Evolutionary conservation across 2,888 invertebrate species (phyloP).

Genomic region (Aspidapion aeneum): DNA sequence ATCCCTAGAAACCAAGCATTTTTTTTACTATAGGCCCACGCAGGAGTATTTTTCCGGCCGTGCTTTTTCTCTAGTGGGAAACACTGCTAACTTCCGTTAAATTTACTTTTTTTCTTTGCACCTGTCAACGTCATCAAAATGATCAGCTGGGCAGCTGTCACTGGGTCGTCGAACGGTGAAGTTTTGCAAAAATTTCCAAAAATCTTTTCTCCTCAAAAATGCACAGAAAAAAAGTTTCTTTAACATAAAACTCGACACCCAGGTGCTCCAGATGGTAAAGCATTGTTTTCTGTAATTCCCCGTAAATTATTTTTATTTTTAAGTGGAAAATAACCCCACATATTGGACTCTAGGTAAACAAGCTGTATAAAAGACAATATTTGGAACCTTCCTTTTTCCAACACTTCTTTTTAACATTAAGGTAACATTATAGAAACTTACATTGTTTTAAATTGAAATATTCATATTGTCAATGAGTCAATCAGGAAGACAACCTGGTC

Average conservation of each 20-base stretch:
- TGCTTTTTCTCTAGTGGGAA: too few species aligned
- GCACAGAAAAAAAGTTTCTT: neutral
- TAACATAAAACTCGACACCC: neutral
- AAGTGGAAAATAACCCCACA: neutral
- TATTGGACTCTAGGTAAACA: neutral
- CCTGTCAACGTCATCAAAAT: neutral
- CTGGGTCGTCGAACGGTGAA: neutral
- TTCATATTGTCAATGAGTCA: too few species aligned
- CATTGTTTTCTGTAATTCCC: neutral
- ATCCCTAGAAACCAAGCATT: too few species aligned
- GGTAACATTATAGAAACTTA: too few species aligned
- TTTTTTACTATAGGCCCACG: too few species aligned
- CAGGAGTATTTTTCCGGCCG: too few species aligned
- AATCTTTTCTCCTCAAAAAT: neutral
- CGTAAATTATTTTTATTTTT: neutral
- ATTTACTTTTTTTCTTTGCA: neutral
- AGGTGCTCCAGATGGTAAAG: neutral
- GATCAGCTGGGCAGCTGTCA: too few species aligned
- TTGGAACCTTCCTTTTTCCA: too few species aligned
- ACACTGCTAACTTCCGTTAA: neutral
- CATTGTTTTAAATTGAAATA: too few species aligned
- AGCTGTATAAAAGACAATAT: neutral
- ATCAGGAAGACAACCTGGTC: constrained; percentile 51
- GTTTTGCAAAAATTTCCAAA: neutral
- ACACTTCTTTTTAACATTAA: too few species aligned